Base-by-base conservation (phyloP, 1,140 invertebrate species). In the Drosophila obscura region DNA sequence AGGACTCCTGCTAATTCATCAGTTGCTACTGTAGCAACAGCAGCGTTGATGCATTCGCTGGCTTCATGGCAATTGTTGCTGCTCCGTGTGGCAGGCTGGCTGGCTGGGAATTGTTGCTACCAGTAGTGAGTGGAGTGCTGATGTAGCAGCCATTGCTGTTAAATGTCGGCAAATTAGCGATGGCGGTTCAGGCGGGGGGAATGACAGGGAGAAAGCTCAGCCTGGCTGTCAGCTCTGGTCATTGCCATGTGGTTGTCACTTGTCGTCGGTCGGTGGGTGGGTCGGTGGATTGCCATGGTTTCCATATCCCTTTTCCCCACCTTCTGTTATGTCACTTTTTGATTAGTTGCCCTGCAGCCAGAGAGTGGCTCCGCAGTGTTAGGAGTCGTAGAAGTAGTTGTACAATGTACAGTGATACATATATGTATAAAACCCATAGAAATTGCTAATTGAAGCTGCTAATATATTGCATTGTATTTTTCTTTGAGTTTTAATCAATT, bases 161-260 rank as follows among this genome's bases (percentile, higher is more conserved):
- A 81, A 80, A 80, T 80, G 77, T 80, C 80, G 69, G 74, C 77
- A 80, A 80, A 80, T 80, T 80, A 80, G 77, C 80, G 77, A 76
- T 58, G 77, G 77, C 72, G 77, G 77, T 72, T 80, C 77, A 55
- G 46, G 46, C 77, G 58, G 51, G 46, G 46, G 39, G 24, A 2
- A 15, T 16, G 24, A 1, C 19, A 19, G 19, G 11, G 43, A 31
- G 39, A 16, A 26, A 41, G 41, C 28, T 8, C 35, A 49, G 28
- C 3, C 1, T 39, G n/a, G 22, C 45, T 5, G 31, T 35, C 16
- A 44, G 39, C 22, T 24, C 49, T 60, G 72, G 72, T 22, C 73
- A 75, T 60, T 51, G 73, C 73, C 73, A 55, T 77, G 78, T 48
- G 78, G 78, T 72, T 80, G 78, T 77, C 78, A 80, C 66, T 67